Conservation (phyloP, 2,888 invertebrate species). For the Lepidocyrtinus sp. region DNA sequence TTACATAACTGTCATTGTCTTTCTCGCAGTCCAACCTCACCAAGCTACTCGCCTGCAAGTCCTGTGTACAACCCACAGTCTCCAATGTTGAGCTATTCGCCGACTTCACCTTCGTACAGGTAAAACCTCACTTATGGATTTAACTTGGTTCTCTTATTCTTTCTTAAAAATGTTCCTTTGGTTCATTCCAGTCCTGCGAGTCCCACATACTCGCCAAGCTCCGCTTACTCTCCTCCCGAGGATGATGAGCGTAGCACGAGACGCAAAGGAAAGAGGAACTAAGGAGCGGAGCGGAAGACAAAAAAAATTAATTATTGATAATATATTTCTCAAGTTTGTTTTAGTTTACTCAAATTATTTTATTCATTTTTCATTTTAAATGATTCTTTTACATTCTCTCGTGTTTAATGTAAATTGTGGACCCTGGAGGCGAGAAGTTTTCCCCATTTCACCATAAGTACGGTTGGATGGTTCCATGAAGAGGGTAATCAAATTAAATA, state of each 20-base stretch:
- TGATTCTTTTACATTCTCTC: too few relatives aligned
- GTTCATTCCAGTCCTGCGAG: conserved; percentile 61
- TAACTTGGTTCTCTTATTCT: neutral
- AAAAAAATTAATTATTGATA: too few relatives aligned
- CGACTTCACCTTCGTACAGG: conserved; percentile 78
- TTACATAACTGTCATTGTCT: conserved; percentile 2
- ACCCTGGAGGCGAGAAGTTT: too few relatives aligned
- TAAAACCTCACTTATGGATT: conserved; percentile 20
- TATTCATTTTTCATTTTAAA: neutral
- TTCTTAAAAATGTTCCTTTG: neutral
- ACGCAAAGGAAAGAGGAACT: conserved; percentile 66
- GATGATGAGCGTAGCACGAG: conserved; percentile 65
- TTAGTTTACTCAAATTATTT: too few relatives aligned
- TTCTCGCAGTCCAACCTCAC: conserved; percentile 74
- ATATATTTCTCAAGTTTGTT: too few relatives aligned
- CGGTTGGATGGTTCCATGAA: too few relatives aligned
- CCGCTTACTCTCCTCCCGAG: conserved; percentile 73
- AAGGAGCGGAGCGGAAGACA: too few relatives aligned
- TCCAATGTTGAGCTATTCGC: conserved; percentile 71
- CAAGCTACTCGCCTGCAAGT: conserved; percentile 73
- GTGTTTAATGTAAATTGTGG: too few relatives aligned
- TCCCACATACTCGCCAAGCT: conserved; percentile 77
- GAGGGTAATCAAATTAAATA: too few relatives aligned
- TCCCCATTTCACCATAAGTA: too few relatives aligned
- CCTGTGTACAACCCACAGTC: conserved; percentile 72